These are phyloP conservation scores for Campoletis raptor DNA, from an alignment of 2,888 invertebrate genomes.

Conservation along the genomic window DNA sequence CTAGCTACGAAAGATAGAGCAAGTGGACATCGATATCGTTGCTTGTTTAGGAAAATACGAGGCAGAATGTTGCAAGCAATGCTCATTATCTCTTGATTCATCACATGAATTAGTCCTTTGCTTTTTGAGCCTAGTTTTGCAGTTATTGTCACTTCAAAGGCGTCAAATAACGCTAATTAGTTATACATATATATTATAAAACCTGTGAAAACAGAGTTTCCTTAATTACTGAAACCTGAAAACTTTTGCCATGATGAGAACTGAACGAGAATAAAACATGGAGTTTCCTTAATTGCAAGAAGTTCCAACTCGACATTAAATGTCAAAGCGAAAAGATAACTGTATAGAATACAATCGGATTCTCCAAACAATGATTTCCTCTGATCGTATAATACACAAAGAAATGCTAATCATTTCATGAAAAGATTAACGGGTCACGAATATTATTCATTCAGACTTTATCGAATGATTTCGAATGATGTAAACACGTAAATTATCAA, in stretches of 20 bases:
- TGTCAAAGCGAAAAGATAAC: background rate
- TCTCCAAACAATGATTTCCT: background rate
- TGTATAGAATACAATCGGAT: background rate
- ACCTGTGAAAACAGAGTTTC: background rate
- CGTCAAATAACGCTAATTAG: background rate
- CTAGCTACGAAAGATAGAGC: constrained; percentile 11
- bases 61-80: background rate
- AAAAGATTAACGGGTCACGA: background rate
- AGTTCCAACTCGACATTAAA: constrained; percentile 45
- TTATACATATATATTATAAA: background rate
- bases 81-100: background rate
- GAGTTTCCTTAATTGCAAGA: constrained; percentile 58
- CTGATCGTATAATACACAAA: background rate
- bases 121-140: background rate
- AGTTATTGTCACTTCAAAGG: constrained; percentile 3
- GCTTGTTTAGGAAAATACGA: constrained; percentile 20
- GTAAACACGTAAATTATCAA: background rate
- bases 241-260: constrained; percentile 47
- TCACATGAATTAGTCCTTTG: background rate
- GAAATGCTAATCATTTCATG: background rate
- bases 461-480: background rate
- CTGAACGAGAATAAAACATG: background rate
- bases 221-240: constrained; percentile 55
- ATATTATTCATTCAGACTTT: background rate
- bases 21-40: constrained; percentile 40